Percentiles rank a stretch among this genome's conserved stretches.
Evolutionary conservation across 1,140 invertebrate species (phyloP).

Genomic region (Trinorchestia longiramus): DNA sequence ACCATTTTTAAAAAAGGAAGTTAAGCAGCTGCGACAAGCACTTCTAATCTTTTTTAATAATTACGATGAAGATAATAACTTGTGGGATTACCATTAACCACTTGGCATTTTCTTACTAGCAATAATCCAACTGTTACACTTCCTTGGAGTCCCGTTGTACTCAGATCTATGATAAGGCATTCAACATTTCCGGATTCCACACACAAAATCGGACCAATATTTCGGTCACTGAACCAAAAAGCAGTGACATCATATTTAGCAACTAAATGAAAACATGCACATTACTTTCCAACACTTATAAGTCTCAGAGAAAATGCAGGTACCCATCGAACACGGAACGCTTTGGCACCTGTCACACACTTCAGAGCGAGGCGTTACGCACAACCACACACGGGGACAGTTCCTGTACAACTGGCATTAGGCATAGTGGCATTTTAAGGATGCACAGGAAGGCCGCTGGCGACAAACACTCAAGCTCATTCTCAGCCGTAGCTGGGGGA

Average conservation of each 20-base stretch:
- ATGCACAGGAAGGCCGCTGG: no score
- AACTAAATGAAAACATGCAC: background rate
- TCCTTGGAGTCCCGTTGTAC: background rate
- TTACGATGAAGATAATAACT: background rate
- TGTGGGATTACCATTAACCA: background rate
- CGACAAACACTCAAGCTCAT: no score
- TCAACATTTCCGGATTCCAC: background rate
- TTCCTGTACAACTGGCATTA: no score
- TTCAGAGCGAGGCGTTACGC: background rate
- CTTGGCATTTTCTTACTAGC: background rate
- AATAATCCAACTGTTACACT: background rate
- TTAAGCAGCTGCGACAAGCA: background rate
- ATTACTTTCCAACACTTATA: background rate
- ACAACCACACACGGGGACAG: no score
- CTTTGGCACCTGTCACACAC: background rate
- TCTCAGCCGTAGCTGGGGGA: no score
- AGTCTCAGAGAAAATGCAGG: background rate
- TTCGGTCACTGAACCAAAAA: background rate
- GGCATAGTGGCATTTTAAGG: no score
- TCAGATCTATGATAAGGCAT: background rate
- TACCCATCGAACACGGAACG: background rate
- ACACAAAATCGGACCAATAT: background rate
- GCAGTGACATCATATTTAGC: background rate
- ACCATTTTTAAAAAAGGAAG: background rate
- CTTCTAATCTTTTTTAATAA: background rate